Evolutionary conservation across 1,140 invertebrate species (phyloP).

Genomic region (Palaemon carinicauda): DNA sequence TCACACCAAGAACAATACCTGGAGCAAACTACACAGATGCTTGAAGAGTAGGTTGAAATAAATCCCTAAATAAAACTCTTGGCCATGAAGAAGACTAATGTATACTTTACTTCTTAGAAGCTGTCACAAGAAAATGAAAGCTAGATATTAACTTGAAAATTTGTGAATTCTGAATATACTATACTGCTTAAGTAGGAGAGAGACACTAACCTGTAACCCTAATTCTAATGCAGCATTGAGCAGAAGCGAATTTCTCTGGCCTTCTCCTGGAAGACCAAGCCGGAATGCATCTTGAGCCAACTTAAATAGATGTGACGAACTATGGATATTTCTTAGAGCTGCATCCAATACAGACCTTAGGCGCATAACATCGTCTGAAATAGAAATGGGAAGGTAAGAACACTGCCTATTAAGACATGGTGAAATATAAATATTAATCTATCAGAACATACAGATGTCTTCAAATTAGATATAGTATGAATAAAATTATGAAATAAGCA

Average conservation of each 20-base stretch:
- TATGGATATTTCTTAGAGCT: slow-evolving; percentile 81
- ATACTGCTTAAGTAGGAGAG: no score
- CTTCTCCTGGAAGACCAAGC: slow-evolving; percentile 77
- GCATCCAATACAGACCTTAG: slow-evolving; percentile 79
- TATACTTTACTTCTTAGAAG: no score
- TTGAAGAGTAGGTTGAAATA: no score
- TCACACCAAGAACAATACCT: no score
- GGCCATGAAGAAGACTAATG: no score
- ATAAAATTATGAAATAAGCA: background rate
- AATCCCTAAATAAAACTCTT: no score
- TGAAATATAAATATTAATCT: background rate
- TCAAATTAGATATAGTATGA: no score
- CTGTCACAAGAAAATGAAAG: no score
- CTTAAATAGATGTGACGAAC: slow-evolving; percentile 83
- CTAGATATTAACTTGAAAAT: no score
- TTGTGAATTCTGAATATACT: no score
- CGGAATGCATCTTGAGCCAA: slow-evolving; percentile 84
- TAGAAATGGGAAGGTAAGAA: background rate
- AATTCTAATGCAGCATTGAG: slow-evolving; percentile 82
- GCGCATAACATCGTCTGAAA: slow-evolving; percentile 73
- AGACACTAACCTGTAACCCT: slow-evolving; percentile 75
- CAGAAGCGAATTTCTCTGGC: slow-evolving; percentile 67
- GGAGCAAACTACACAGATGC: no score
- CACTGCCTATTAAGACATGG: background rate
- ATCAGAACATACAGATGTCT: no score